Evolutionary conservation across 2,888 invertebrate species (phyloP), one percentile per base, ranked within the genome.

Genomic region (Erebia aethiops): DNA sequence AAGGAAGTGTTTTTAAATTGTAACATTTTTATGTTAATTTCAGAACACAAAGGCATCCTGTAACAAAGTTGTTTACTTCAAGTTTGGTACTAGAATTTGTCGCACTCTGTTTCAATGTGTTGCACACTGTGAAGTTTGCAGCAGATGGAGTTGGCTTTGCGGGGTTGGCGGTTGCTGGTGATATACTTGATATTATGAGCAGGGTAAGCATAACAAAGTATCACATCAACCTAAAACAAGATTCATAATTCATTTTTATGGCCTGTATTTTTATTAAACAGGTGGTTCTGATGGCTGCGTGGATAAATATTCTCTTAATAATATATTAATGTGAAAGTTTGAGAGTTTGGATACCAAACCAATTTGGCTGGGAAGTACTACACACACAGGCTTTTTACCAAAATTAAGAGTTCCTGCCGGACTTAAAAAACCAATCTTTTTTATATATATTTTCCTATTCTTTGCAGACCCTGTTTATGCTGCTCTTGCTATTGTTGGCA

Each of bases 121-220:
- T 97, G 49, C 98, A 99, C 87, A 96, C 97, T 49, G 94, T 98
- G 14, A 97, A 97, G 84, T 99, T 98, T 93, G 97, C 98, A 13
- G 94, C 97, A 46, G 98, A 99, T 88, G 99, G 99, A 1, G 94
- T 96, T 70, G 99, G 99, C 0, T 95, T 97, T 82, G 95, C 96
- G 4, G 95, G 96, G 70, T 91, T 99, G 69, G 96, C 97, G 77
- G 96, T 97, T 65, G 95, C 97, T 67, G 99, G 99, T 41, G 98
- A 99, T 92, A 96, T 99, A 79, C 95, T 98, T 81, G 98, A 98
- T 91, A 98, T 98, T 79, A 94, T 98, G 81, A 97, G 98, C 78
- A 96, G 98, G 92, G 97, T 97, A 92, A 94, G 94, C 88, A 72
- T 43, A 18, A 11, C 10, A 4, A 60, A 13, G 35, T 9, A 54